phyloP scores from a whole-genome alignment of 2,113 vertebrate genomes.

The Elaphurus davidianus region DNA sequence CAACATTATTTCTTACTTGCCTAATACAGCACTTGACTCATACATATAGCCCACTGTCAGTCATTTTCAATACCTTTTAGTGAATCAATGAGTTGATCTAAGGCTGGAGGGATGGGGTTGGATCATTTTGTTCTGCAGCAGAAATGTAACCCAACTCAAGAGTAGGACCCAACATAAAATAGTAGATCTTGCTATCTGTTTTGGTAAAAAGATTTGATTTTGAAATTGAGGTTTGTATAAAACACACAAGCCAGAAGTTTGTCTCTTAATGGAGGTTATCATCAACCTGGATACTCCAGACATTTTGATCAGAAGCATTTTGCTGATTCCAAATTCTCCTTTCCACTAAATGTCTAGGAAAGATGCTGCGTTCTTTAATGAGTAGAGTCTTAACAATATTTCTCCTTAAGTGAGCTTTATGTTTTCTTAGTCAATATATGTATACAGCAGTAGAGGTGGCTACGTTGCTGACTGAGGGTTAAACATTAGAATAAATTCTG shows the following conservation, averaged over 20 bases:
- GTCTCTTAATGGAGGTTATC: not conserved
- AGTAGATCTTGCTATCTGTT: not conserved
- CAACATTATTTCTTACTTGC: not conserved
- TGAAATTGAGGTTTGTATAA: not conserved
- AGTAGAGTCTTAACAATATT: not conserved
- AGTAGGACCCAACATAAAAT: not conserved
- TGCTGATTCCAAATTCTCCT: not conserved
- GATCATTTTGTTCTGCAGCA: not conserved
- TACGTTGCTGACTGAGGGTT: not conserved
- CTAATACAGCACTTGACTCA: not conserved
- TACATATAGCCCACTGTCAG: no score
- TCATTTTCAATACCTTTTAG: not conserved
- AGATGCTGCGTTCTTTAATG: not conserved
- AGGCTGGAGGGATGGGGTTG: rapidly evolving
- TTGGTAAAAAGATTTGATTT: not conserved
- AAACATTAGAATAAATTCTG: not conserved
- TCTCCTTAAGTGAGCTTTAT: not conserved
- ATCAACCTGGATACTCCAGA: not conserved
- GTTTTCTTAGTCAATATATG: not conserved
- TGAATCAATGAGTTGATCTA: not conserved
- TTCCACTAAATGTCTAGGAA: not conserved
- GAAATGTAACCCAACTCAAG: not conserved
- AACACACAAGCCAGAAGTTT: not conserved
- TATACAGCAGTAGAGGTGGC: not conserved
- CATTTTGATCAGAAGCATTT: not conserved